Evolutionary conservation across 2,797 vertebrate genomes (phyloP).

Genomic region (Botia almorhae): DNA sequence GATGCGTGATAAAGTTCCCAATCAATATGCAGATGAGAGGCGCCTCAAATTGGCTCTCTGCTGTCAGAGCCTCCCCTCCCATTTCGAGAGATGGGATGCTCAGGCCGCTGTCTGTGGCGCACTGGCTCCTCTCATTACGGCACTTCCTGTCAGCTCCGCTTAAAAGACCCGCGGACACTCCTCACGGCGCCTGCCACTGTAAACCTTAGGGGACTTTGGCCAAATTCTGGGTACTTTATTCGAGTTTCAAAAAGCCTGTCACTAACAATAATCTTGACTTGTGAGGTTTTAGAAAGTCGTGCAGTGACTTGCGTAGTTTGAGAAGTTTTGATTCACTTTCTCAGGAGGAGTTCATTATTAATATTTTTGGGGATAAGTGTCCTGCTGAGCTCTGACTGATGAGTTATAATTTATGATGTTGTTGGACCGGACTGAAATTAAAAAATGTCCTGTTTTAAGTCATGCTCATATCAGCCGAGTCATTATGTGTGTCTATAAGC

Average conservation of each 20-base stretch:
- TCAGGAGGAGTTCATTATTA: neutral
- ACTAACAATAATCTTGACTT: slow-evolving; percentile 36
- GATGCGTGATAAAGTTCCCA: slow-evolving; percentile 78
- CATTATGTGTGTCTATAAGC: neutral
- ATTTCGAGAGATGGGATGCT: slow-evolving; percentile 44
- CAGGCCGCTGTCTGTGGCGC: slow-evolving; percentile 41
- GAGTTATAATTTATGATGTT: neutral
- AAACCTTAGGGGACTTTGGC: slow-evolving; percentile 41
- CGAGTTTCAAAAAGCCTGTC: slow-evolving; percentile 41
- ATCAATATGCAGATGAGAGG: slow-evolving; percentile 81
- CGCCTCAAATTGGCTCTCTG: slow-evolving; percentile 71
- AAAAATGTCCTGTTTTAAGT: slow-evolving; percentile 11
- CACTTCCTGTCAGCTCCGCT: slow-evolving; percentile 52
- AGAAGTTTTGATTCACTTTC: slow-evolving; percentile 7
- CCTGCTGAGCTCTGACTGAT: neutral
- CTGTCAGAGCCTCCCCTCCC: slow-evolving; percentile 51
- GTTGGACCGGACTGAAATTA: slow-evolving; percentile 31
- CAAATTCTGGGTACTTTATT: slow-evolving; percentile 42
- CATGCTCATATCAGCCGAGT: neutral
- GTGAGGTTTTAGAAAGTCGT: slow-evolving; percentile 18
- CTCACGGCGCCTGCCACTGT: slow-evolving; percentile 33
- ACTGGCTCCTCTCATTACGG: slow-evolving; percentile 46
- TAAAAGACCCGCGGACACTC: slow-evolving; percentile 36
- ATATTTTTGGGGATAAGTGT: slow-evolving; percentile 9
- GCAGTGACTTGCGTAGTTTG: slow-evolving; percentile 15